Base-by-base conservation (phyloP, 2,113 vertebrate species). In the Tyrannus savana region DNA sequence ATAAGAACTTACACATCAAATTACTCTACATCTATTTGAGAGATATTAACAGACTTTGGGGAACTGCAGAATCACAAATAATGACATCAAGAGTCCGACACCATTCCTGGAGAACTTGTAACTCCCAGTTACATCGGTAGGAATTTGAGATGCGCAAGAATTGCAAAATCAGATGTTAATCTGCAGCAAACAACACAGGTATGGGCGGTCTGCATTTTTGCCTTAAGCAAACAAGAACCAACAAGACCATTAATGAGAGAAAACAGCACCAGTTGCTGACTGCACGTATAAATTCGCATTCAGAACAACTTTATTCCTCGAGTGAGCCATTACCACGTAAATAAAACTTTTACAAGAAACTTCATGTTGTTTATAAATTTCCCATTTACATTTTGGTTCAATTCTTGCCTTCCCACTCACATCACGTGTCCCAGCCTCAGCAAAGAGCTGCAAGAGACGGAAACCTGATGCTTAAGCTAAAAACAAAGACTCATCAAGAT, bases 221-320 rank as follows among this genome's bases (percentile, higher is more conserved):
- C 95, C 93, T 75, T 93, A 90, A 91, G 94, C 95, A 96, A 97
- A 96, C 95, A 96, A 97, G 97, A 89, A 94, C 71, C 89, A 95
- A 95, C 96, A 88, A 95, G 95, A 95, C 95, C 89, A 69, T 72
- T 96, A 95, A 94, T 60, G 86, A 91, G 68, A 96, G 95, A 96
- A 94, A 96, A 77, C 89, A 92, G 94, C 72, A 37, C 60, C 58
- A 47, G 78, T 69, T 96, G 92, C 88, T 95, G 95, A 95, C 93
- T 96, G 93, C 95, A 93, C 62, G 30, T 93, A 96, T 90, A 94
- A 96, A 96, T 73, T 96, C 62, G 78, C 63, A 86, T 71, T 76
- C 90, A 95, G 96, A 89, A 33, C 67, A 86, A 80, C 50, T 14
- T 42, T 82, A 87, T 46, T 83, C 92, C 89, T 73, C 62, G 93